Evolutionary conservation across 1,140 invertebrate genomes (phyloP).

Genomic region (Euwallacea similis): DNA sequence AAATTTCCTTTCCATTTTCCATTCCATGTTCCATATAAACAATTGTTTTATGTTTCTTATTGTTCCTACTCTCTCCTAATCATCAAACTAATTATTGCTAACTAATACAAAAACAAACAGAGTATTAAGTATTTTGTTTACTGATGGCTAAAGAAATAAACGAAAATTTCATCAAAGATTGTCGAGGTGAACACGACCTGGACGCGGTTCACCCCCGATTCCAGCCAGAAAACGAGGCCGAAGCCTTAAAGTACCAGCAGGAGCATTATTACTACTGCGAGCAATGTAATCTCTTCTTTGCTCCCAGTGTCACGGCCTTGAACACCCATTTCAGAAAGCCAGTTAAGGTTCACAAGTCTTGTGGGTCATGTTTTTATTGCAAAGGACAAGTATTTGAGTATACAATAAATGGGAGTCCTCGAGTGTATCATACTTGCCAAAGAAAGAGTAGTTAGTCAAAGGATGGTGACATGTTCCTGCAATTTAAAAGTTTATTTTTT

Average conservation of each 20-base stretch:
- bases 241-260: slow-evolving; percentile 39
- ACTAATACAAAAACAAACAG: too few relatives aligned
- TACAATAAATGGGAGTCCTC: slow-evolving; percentile 33
- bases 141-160: slow-evolving; percentile 26
- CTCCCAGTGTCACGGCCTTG: slow-evolving; percentile 40
- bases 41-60: too few relatives aligned
- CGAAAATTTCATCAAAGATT: slow-evolving; percentile 29
- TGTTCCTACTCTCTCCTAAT: too few relatives aligned
- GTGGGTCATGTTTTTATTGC: slow-evolving; percentile 47
- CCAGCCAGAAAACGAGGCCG: slow-evolving; percentile 37
- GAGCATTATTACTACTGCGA: slow-evolving; percentile 43
- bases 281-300: slow-evolving; percentile 44
- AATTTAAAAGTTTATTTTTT: too few relatives aligned
- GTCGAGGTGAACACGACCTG: slow-evolving; percentile 33
- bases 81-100: too few relatives aligned
- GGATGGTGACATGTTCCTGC: too few relatives aligned
- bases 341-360: slow-evolving; percentile 39
- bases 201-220: slow-evolving; percentile 48
- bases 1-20: too few relatives aligned
- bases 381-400: slow-evolving; percentile 44
- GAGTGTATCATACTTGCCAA: slow-evolving; percentile 44
- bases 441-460: background rate
- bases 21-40: too few relatives aligned
- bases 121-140: too few relatives aligned
- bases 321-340: slow-evolving; percentile 45